phyloP scores from a whole-genome alignment of 2,113 vertebrate species.

The Talpa occidentalis region DNA sequence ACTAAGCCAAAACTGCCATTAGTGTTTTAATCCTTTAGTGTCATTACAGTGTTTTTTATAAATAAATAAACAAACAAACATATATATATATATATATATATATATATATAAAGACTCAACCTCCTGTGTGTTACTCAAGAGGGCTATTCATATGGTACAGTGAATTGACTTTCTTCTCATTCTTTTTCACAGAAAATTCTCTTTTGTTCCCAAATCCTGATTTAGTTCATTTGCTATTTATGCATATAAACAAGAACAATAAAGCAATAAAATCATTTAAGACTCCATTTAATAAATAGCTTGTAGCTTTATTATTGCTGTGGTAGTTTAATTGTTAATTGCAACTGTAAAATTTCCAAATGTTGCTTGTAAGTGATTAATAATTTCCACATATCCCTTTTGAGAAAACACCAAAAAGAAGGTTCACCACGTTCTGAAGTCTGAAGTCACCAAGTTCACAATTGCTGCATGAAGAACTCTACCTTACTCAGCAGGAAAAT shows the following conservation, averaged over 20 bases:
- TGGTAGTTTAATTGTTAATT: not conserved
- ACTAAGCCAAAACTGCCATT: not conserved
- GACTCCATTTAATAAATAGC: not conserved
- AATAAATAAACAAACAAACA: too few relatives aligned
- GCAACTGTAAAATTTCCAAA: not conserved
- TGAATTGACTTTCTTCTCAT: not conserved
- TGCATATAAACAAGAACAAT: not conserved
- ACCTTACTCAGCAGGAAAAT: not conserved
- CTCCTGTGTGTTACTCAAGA: not conserved
- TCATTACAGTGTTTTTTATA: too few relatives aligned
- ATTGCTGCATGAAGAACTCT: not conserved
- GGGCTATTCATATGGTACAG: not conserved
- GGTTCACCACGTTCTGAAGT: not conserved
- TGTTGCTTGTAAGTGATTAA: not conserved
- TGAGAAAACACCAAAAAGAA: not conserved
- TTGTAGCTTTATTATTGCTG: not conserved
- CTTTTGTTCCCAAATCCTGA: not conserved
- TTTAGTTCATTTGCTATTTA: constrained; percentile 22
- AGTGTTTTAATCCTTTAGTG: not conserved
- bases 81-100: too few relatives aligned
- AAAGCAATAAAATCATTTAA: not conserved
- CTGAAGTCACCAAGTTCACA: too few relatives aligned
- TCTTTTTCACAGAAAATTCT: not conserved
- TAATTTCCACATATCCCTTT: not conserved
- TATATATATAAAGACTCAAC: not conserved